These are phyloP conservation scores for Pyrrhia umbra DNA, from an alignment of 2,888 invertebrate genomes.

Conservation along the genomic window DNA sequence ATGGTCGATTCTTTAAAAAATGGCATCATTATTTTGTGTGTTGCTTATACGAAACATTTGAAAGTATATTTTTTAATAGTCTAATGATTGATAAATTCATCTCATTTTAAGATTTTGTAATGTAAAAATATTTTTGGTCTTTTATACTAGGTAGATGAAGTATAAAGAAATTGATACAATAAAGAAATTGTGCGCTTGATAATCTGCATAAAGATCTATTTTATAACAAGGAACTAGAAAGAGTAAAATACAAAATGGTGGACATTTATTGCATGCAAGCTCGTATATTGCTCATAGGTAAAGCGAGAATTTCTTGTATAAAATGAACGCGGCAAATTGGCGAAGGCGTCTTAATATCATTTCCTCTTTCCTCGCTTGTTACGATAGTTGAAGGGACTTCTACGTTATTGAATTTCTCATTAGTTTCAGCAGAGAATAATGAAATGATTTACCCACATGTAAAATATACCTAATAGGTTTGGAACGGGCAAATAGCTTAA, in stretches of 20 bases:
- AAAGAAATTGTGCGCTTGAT: too few relatives aligned
- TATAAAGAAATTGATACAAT: too few relatives aligned
- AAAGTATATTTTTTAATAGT: too few relatives aligned
- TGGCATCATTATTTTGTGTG: too few relatives aligned
- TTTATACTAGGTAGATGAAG: too few relatives aligned
- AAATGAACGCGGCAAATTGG: slow-evolving; percentile 50
- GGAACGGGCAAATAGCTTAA: too few relatives aligned
- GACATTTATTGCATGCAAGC: slow-evolving; percentile 1
- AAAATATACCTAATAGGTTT: neutral
- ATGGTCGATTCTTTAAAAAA: slow-evolving; percentile 18
- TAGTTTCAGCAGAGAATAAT: slow-evolving; percentile 9
- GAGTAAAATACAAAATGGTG: slow-evolving; percentile 4
- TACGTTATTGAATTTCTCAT: slow-evolving; percentile 33
- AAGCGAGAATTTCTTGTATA: slow-evolving; percentile 29
- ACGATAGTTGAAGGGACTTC: slow-evolving; percentile 22
- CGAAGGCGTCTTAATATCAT: slow-evolving; percentile 36
- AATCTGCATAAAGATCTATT: too few relatives aligned
- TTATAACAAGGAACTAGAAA: neutral
- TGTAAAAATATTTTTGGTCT: too few relatives aligned
- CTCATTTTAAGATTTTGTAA: too few relatives aligned
- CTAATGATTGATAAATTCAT: too few relatives aligned
- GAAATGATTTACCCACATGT: slow-evolving; percentile 7
- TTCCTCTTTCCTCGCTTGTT: slow-evolving; percentile 24
- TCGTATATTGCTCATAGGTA: neutral
- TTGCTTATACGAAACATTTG: too few relatives aligned